phyloP scores from a whole-genome alignment of 2,888 invertebrate genomes.

The Tortricodes alternella region DNA sequence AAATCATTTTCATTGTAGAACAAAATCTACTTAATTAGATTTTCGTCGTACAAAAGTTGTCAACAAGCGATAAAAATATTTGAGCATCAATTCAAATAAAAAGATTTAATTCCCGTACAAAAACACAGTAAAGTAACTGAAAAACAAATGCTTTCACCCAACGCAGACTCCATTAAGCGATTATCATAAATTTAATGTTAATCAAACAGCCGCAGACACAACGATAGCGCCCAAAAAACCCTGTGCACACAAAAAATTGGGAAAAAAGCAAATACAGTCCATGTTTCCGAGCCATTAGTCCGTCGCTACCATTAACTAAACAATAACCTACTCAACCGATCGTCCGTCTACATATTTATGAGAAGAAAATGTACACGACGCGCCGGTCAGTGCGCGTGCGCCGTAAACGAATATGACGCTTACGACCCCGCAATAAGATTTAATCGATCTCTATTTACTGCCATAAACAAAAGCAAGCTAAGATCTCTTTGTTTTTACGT shows the following conservation, averaged over 20 bases:
- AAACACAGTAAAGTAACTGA: conserved; percentile 1
- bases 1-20: no score
- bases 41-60: no score
- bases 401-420: conserved; percentile 22
- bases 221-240: conserved; percentile 9
- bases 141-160: conserved; percentile 23
- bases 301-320: conserved; percentile 54
- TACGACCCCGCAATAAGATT: conserved; percentile 7
- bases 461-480: conserved; percentile 27
- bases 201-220: conserved; percentile 7
- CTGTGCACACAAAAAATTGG: conserved; percentile 27
- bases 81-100: no score
- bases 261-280: conserved; percentile 36
- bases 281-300: conserved; percentile 52
- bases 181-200: conserved; percentile 29
- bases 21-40: no score
- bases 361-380: conserved; percentile 30
- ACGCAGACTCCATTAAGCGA: conserved; percentile 26
- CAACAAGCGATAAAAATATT: no score
- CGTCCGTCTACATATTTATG: conserved; percentile 55
- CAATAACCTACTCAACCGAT: conserved; percentile 45
- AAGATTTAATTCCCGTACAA: not conserved
- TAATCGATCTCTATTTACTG: conserved; percentile 4
- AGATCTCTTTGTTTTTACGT: conserved; percentile 40
- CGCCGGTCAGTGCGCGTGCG: conserved; percentile 2